Conservation (phyloP, 2,797 vertebrate genomes). For the Sparus aurata region DNA sequence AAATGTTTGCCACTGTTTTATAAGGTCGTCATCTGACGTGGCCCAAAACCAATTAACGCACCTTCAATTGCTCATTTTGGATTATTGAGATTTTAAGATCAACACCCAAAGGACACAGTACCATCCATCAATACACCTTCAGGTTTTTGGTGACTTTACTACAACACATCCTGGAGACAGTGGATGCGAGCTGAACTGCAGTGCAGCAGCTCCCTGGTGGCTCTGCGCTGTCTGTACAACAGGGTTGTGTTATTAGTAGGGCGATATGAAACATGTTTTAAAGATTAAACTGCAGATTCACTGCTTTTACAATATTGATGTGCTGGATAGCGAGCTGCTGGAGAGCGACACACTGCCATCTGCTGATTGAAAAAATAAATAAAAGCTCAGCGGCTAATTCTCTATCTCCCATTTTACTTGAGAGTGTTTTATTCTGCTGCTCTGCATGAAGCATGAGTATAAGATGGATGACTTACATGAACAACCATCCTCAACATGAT, state of each 20-base stretch:
- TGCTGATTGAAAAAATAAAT: conserved; percentile 43
- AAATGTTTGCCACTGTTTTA: too few relatives aligned
- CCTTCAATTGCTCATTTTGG: neutral
- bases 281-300: conserved; percentile 11
- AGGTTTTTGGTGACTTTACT: neutral
- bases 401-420: conserved; percentile 36
- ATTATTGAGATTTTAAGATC: neutral
- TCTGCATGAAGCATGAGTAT: conserved; percentile 6
- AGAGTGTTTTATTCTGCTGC: neutral
- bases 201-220: neutral
- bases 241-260: neutral
- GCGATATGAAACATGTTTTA: neutral
- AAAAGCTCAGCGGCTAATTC: neutral
- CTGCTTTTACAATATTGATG: neutral
- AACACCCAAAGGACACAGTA: too few relatives aligned
- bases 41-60: neutral
- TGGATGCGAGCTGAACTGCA: neutral
- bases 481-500: neutral
- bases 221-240: neutral
- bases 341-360: conserved; percentile 61
- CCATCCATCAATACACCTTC: too few relatives aligned
- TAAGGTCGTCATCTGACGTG: too few relatives aligned
- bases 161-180: neutral
- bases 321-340: neutral
- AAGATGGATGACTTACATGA: conserved; percentile 34